Conservation (phyloP, 2,797 vertebrate species). For the Australoheros facetus region DNA sequence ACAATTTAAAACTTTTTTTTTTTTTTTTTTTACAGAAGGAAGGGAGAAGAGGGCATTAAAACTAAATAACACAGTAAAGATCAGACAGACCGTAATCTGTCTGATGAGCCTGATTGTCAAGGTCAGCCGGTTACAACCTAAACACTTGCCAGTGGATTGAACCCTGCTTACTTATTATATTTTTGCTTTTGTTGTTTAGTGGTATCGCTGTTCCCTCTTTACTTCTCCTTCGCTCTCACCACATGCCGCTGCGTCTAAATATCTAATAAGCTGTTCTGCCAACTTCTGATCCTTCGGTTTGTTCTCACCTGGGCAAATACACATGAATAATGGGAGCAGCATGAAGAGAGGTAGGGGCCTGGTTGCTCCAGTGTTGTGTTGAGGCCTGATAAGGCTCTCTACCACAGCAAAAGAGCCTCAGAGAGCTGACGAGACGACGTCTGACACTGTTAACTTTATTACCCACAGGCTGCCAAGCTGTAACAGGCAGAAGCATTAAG, state of each 20-base stretch:
- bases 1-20: neutral
- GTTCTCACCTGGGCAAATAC: conserved; percentile 80
- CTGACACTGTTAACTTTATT: conserved; percentile 75
- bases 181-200: conserved; percentile 28
- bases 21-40: neutral
- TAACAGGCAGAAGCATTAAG: conserved; percentile 56
- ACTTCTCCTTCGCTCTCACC: conserved; percentile 29
- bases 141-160: neutral
- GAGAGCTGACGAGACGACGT: conserved; percentile 68
- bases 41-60: fast-evolving
- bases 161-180: conserved; percentile 15
- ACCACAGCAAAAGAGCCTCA: conserved; percentile 63
- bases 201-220: conserved; percentile 15
- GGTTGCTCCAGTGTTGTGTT: conserved; percentile 64
- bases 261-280: conserved; percentile 77
- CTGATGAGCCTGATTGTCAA: neutral
- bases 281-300: conserved; percentile 72
- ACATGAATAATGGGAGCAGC: conserved; percentile 77
- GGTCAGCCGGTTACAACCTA: conserved; percentile 39
- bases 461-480: conserved; percentile 59
- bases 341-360: conserved; percentile 51
- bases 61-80: neutral
- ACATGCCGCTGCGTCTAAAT: conserved; percentile 63
- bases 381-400: conserved; percentile 69
- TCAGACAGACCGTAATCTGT: neutral